Conservation (phyloP, 2,113 vertebrate species). For the Oophaga pumilio region DNA sequence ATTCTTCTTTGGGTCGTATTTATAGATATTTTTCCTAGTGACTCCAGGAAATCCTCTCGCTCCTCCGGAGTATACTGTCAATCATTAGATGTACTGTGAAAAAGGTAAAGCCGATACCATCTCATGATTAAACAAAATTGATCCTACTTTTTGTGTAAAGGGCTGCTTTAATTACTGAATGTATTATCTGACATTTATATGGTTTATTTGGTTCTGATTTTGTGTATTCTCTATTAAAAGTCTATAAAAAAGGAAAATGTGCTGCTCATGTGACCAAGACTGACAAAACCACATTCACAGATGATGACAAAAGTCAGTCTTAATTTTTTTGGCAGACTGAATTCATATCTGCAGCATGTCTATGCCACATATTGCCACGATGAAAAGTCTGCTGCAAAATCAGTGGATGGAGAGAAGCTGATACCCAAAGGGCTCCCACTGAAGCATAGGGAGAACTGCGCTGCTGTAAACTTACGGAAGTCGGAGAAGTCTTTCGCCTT, state of each 20-base stretch:
- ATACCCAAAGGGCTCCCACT: not conserved
- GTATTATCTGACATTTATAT: not conserved
- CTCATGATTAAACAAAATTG: not conserved
- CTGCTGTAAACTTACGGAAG: constrained; percentile 77
- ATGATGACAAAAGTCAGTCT: not conserved
- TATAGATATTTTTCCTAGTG: too few species aligned
- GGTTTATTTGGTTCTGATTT: not conserved
- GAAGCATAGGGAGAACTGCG: not conserved
- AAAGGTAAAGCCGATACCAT: not conserved
- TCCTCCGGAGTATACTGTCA: too few species aligned
- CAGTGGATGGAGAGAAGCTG: not conserved
- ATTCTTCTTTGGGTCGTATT: too few species aligned
- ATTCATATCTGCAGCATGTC: not conserved
- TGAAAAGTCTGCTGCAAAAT: not conserved
- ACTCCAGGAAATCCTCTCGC: too few species aligned
- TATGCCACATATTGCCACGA: not conserved
- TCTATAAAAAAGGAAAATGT: not conserved
- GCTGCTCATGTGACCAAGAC: not conserved
- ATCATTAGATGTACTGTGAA: not conserved
- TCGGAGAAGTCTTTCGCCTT: constrained; percentile 86
- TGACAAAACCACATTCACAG: not conserved
- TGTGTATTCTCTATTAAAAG: not conserved
- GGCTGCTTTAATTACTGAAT: not conserved
- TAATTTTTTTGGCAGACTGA: not conserved
- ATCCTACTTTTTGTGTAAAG: not conserved